phyloP scores from a whole-genome alignment of 2,797 vertebrate genomes.

The Coranthus polyacanthus region DNA sequence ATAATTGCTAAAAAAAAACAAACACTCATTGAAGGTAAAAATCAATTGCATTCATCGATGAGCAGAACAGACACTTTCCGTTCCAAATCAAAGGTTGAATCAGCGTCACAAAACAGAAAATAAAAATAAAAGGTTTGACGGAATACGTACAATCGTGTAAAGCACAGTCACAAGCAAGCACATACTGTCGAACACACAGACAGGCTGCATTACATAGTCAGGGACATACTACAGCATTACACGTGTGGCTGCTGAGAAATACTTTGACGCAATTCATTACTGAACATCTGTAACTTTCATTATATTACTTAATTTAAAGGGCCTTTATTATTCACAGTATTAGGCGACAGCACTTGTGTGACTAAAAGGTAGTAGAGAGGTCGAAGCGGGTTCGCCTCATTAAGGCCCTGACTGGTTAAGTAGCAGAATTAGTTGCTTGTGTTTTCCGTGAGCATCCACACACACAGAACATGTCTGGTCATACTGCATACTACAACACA shows the following conservation, averaged over 20 bases:
- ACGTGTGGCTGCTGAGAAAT: background rate
- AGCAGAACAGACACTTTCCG: conserved; percentile 8
- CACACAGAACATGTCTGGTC: conserved; percentile 21
- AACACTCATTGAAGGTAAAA: conserved; percentile 37
- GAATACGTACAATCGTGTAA: conserved; percentile 2
- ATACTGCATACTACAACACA: background rate
- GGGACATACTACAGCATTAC: background rate
- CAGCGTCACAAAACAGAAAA: conserved; percentile 4
- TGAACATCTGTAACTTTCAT: conserved; percentile 13
- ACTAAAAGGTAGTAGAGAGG: conserved; percentile 41
- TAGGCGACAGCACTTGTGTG: conserved; percentile 59
- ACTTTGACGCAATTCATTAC: background rate
- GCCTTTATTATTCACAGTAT: conserved; percentile 58
- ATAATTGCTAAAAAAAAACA: conserved; percentile 3
- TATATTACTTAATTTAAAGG: conserved; percentile 23
- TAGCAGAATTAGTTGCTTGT: conserved; percentile 37
- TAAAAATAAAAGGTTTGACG: conserved; percentile 21
- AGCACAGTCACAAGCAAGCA: conserved; percentile 30
- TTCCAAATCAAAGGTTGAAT: conserved; percentile 28
- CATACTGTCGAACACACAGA: conserved; percentile 14
- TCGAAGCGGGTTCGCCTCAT: conserved; percentile 55
- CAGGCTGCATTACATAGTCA: conserved; percentile 4
- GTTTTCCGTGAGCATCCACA: conserved; percentile 37
- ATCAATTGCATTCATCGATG: conserved; percentile 17
- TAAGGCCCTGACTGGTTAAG: conserved; percentile 67